A percentile compares a stretch with the other conserved stretches of the same genome.
phyloP scores from a whole-genome alignment of 2,888 invertebrate genomes.

The Mimumesa dahlbomi region DNA sequence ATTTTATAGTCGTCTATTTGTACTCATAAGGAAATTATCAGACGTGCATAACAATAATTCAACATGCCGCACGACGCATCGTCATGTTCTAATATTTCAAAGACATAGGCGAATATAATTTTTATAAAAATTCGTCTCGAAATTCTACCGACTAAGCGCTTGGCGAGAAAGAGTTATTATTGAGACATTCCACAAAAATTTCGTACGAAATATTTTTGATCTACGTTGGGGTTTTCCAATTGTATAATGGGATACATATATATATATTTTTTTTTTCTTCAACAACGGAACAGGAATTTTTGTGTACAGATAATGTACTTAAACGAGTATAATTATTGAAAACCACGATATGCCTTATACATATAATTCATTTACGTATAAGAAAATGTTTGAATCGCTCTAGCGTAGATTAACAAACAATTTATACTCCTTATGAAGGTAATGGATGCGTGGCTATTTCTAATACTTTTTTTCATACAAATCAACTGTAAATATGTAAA shows the following conservation, averaged over 20 bases:
- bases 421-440: constrained; percentile 38
- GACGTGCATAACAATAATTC: constrained; percentile 42
- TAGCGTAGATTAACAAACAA: constrained; percentile 29
- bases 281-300: not conserved
- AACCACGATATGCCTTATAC: constrained; percentile 7
- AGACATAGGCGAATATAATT: constrained; percentile 31
- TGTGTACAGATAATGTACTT: constrained; percentile 31
- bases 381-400: constrained; percentile 15
- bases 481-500: constrained; percentile 55
- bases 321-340: constrained; percentile 35
- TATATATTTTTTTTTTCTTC: too few relatives aligned
- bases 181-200: constrained; percentile 61
- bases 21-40: constrained; percentile 56
- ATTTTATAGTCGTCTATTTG: constrained; percentile 72
- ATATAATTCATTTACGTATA: constrained; percentile 5
- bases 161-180: constrained; percentile 39
- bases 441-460: constrained; percentile 19
- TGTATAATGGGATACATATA: not conserved
- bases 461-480: constrained; percentile 12
- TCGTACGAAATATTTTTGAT: constrained; percentile 33
- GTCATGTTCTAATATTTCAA: constrained; percentile 41
- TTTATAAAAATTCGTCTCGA: constrained; percentile 39
- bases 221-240: constrained; percentile 38
- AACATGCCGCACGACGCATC: constrained; percentile 45
- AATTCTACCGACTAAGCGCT: constrained; percentile 46